Evolutionary conservation across 1,140 invertebrate species (phyloP), one percentile per base, ranked within the genome.

Genomic region (Amyelois transitella): DNA sequence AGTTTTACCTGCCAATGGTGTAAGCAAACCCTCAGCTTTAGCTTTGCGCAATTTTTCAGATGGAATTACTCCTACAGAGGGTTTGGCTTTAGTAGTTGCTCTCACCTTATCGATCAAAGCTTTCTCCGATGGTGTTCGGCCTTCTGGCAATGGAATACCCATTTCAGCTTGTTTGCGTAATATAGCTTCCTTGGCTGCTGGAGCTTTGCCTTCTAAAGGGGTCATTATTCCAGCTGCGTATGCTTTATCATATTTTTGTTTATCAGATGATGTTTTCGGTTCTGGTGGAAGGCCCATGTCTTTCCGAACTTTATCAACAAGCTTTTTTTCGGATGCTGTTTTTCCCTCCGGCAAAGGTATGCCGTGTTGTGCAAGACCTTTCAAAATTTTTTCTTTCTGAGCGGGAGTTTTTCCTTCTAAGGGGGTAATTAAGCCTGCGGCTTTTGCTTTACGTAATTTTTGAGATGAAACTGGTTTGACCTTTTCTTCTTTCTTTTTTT

Each of bases 1-100:
- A 2, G 65, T 57, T 66, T 77, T 79, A 6, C 75, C 75, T 53
- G 64, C 51, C 7, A 81, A 51, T 0, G 75, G 72, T 18, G 74
- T 76, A 17, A 79, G 18, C 18, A 75, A 17, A 0, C 75, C 76
- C 12, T 56, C 66, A 10, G 56, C 72, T 44, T 71, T 58, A 17
- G 65, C 69, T 58, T 59, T 60, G 14, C 7, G 28, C 1, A 58
- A 63, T 58, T 53, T 64, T 66, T 18, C 21, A 48, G 25, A 28
- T 19, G 56, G 51, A 17, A 55, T 62, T 24, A 61, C 25, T 20
- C 54, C 53, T 7, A 64, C 8, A 8, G 60, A 48, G 32, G 14
- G 50, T 19, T 45, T 43, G 8, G 62, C 25, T 62, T 64, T 71
- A 12, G 54, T 5, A 18, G 62, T 54, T 17, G 59, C 2, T 6